These are phyloP conservation scores for Cettia cetti DNA, from an alignment of 2,113 vertebrate species.

Conservation along the genomic window DNA sequence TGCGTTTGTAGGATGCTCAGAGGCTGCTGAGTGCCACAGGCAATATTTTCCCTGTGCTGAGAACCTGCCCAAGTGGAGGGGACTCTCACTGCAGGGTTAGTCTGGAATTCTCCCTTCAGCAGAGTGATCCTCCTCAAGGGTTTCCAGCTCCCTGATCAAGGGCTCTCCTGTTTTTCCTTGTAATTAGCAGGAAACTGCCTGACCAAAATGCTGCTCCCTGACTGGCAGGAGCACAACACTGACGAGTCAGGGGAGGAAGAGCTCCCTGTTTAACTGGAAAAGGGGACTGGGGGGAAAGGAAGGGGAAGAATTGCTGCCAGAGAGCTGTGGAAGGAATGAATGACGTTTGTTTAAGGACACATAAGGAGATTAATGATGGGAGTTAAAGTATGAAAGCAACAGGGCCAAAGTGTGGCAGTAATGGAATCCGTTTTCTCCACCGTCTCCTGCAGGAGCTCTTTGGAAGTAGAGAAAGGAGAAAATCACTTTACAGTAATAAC, in stretches of 20 bases:
- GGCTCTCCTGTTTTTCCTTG: background rate
- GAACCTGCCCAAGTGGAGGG: background rate
- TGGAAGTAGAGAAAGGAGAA: conserved; percentile 47
- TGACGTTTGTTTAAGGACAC: conserved; percentile 59
- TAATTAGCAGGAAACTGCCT: conserved; percentile 3
- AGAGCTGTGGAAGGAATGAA: background rate
- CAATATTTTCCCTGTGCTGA: background rate
- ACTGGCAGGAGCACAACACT: background rate
- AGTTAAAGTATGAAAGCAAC: conserved; percentile 50
- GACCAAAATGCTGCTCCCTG: background rate
- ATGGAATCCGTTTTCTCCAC: conserved; percentile 71
- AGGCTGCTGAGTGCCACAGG: background rate
- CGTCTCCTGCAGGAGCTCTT: conserved; percentile 70
- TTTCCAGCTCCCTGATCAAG: background rate
- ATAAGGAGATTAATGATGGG: conserved; percentile 57
- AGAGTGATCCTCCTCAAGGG: background rate
- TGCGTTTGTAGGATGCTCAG: background rate
- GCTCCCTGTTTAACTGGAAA: background rate
- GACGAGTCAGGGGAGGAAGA: conserved; percentile 3
- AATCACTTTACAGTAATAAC: conserved; percentile 74
- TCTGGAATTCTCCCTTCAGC: background rate
- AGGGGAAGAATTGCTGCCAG: background rate
- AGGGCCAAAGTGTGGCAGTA: conserved; percentile 62
- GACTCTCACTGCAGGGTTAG: background rate
- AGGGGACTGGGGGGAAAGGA: background rate